Percentiles rank a stretch among this genome's conserved stretches.
phyloP scores from a whole-genome alignment of 2,888 invertebrate species.

The Pseudococcus viburni region DNA sequence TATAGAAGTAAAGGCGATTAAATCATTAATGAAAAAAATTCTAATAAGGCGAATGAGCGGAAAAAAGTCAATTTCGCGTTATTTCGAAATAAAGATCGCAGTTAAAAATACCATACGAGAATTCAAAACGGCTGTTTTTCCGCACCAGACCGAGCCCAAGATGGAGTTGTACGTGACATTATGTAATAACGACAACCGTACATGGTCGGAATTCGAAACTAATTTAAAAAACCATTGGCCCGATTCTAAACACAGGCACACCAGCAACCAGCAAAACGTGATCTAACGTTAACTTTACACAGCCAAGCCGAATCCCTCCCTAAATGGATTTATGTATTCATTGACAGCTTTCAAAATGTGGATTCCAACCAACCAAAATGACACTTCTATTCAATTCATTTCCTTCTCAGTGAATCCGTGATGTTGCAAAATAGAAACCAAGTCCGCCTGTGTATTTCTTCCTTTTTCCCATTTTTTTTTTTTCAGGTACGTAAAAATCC shows the following conservation, averaged over 20 bases:
- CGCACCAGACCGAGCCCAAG: neutral
- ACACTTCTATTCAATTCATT: conserved; percentile 49
- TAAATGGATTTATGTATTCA: conserved; percentile 66
- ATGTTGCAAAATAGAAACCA: conserved; percentile 29
- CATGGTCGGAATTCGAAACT: conserved; percentile 65
- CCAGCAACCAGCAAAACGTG: conserved; percentile 50
- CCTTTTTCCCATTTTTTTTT: neutral
- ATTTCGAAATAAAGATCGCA: neutral
- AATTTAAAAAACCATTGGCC: conserved; percentile 61
- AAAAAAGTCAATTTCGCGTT: conserved; percentile 8
- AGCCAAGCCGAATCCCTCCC: conserved; percentile 4
- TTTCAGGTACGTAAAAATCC: neutral
- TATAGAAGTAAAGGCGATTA: neutral
- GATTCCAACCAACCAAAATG: conserved; percentile 40
- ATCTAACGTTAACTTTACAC: conserved; percentile 14
- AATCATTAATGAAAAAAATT: neutral
- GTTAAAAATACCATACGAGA: conserved; percentile 43
- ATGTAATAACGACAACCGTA: conserved; percentile 63
- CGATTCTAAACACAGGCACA: conserved; percentile 40
- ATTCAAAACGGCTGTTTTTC: conserved; percentile 56
- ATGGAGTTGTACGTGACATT: conserved; percentile 61
- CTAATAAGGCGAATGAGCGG: neutral
- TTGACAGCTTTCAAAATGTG: conserved; percentile 60
- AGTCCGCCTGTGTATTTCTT: neutral
- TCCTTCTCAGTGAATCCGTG: conserved; percentile 39